phyloP scores from a whole-genome alignment of 2,888 invertebrate species.

The Epirrita christyi region DNA sequence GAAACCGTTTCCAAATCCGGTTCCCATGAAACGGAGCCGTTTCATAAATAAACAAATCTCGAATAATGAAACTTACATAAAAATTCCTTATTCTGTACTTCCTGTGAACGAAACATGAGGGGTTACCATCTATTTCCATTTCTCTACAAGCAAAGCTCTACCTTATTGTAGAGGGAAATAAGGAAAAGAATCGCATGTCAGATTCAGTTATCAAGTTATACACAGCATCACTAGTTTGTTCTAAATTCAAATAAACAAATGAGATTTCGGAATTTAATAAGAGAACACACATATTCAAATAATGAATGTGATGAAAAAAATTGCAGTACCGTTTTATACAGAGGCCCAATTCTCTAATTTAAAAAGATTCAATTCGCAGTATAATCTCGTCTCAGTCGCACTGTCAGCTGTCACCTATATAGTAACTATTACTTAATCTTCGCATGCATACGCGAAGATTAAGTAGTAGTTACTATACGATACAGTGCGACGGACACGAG shows the following conservation, averaged over 20 bases:
- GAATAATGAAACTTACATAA: constrained; percentile 74
- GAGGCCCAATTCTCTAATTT: no score
- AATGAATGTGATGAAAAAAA: no score
- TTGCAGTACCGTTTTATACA: no score
- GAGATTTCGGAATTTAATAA: neutral
- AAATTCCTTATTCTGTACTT: constrained; percentile 73
- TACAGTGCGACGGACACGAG: no score
- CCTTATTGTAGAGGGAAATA: constrained; percentile 34
- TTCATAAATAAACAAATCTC: constrained; percentile 67
- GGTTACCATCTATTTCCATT: constrained; percentile 48
- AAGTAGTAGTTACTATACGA: no score
- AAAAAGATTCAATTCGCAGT: no score
- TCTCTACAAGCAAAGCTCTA: constrained; percentile 36
- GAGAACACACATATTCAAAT: no score
- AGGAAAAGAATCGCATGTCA: constrained; percentile 36
- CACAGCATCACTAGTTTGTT: constrained; percentile 25
- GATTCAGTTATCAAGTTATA: constrained; percentile 23
- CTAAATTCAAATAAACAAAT: constrained; percentile 31
- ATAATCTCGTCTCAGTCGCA: no score
- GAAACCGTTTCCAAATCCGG: constrained; percentile 44
- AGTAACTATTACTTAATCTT: no score
- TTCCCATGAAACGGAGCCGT: constrained; percentile 46
- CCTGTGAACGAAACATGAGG: constrained; percentile 60
- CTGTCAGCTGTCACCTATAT: no score
- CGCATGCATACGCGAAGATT: no score